Base-by-base conservation (phyloP, 2,113 vertebrate species). In the Semnornis frantzii region DNA sequence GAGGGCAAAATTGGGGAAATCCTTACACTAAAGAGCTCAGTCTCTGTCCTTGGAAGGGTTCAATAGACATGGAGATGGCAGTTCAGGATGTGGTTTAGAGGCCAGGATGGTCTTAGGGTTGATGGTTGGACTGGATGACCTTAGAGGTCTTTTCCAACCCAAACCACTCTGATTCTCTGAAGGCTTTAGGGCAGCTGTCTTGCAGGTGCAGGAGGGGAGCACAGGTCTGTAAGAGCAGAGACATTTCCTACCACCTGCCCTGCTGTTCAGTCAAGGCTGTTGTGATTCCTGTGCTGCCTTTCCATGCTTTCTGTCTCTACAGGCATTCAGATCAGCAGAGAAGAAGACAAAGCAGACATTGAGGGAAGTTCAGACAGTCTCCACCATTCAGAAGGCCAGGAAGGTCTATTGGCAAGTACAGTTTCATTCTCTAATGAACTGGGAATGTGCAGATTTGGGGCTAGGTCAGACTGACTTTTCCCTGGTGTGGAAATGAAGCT, bases 251-350 rank as follows among this genome's bases (percentile, higher is more conserved):
- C 34, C 24, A 6, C 1, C 46, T 55, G 20, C 8, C 37, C 55
- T 48, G 2, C n/a, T 11, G n/a, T 27, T 58, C 23, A 13, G 4
- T 12, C 1, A 4, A 3, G 8, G 20, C 1, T 31, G 59, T 1
- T 8, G 25, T 16, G 59, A 3, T 63, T 48, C 24, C 74, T 69
- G 17, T 57, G 46, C 65, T 60, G 55, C 5, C 1, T 5, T 17
- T 65, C 23, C 12, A 0, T 60, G 87, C 30, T 73, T 20, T 94
- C 60, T 97, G 27, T 69, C 69, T 76, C 37, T 75, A 57, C 48
- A 99, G 99, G 99, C 99, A 12, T 99, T 99, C 94, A 99, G 99
- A 95, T 99, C 99, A 23, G 99, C 99, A 28, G 99, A 99, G 97
- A 99, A 99, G 95, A 99, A 99, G 97, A 99, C 99, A 3, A 99